Conservation (phyloP, 2,888 invertebrate species). For the Chelonus formosanus region DNA sequence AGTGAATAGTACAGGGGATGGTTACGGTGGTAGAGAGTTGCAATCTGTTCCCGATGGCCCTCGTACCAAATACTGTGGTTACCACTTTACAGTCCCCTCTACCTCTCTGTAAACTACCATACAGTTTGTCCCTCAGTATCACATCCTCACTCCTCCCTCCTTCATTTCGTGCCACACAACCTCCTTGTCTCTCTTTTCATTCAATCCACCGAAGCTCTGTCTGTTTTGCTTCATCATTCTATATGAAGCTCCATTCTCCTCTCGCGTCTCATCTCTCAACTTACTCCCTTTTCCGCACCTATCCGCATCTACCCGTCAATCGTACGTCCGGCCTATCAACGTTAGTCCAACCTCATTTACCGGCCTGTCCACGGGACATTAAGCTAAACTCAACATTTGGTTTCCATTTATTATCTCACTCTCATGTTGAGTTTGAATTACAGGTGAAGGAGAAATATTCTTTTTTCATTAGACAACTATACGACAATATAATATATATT, state of each 20-base stretch:
- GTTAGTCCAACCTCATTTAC: conserved; percentile 59
- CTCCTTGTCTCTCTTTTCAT: conserved; percentile 1
- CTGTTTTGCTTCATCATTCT: not conserved
- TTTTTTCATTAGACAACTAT: not conserved
- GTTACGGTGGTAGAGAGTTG: conserved; percentile 39
- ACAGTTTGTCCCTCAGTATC: conserved; percentile 30
- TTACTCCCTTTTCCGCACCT: conserved; percentile 24
- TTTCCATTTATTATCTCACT: conserved; percentile 48
- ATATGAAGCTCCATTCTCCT: conserved; percentile 17
- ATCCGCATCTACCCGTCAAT: conserved; percentile 34
- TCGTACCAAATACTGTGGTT: conserved; percentile 53
- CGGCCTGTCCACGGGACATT: conserved; percentile 58
- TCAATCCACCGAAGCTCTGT: not conserved
- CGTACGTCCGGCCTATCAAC: conserved; percentile 55
- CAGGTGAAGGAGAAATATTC: not conserved
- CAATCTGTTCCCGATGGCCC: conserved; percentile 59
- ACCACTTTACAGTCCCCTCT: conserved; percentile 55
- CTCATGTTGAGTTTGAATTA: conserved; percentile 16
- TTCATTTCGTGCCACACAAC: conserved; percentile 4
- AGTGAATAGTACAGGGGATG: conserved; percentile 34
- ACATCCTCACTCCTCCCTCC: conserved; percentile 8
- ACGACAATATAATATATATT: too few species aligned
- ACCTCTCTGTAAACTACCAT: conserved; percentile 46
- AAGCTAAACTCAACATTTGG: conserved; percentile 57
- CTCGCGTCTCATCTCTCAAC: conserved; percentile 13